These are phyloP conservation scores for Listronotus oregonensis DNA, from an alignment of 1,140 invertebrate species.

Conservation along the genomic window DNA sequence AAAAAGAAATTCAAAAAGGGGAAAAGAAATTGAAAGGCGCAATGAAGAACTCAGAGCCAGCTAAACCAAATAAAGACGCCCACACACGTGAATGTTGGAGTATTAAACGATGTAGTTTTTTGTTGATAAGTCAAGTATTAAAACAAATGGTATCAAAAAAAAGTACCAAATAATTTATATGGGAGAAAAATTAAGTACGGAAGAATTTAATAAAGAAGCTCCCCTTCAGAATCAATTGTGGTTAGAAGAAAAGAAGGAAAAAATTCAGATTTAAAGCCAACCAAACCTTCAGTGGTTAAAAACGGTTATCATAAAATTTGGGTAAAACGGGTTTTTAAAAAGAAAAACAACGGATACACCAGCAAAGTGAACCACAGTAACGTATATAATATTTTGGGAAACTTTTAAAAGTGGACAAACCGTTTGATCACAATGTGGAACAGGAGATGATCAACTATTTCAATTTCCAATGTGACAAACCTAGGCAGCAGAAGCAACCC, in stretches of 20 bases:
- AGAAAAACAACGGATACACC: conserved; percentile 6
- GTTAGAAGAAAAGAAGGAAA: conserved; percentile 20
- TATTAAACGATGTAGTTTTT: conserved; percentile 7
- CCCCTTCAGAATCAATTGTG: not conserved
- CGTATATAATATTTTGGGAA: conserved; percentile 42
- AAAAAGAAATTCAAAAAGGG: conserved; percentile 47
- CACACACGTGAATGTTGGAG: too few relatives aligned
- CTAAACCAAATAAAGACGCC: conserved; percentile 37
- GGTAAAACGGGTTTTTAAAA: conserved; percentile 17
- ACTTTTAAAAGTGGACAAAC: conserved; percentile 38
- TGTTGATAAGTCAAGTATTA: conserved; percentile 9
- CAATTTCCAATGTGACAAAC: not conserved
- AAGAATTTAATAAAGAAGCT: not conserved
- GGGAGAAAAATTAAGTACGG: conserved; percentile 5
- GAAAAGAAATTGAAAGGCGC: conserved; percentile 43
- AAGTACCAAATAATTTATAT: not conserved
- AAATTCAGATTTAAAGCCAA: not conserved
- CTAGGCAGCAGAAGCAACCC: not conserved
- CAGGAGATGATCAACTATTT: conserved; percentile 39
- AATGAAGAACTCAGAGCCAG: conserved; percentile 46
- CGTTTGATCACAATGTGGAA: conserved; percentile 34
- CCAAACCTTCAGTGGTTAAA: conserved; percentile 7
- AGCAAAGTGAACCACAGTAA: conserved; percentile 12
- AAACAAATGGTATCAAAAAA: conserved; percentile 27
- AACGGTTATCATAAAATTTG: conserved; percentile 14